Conservation (phyloP, 2,113 vertebrate genomes). For the Tricholaema leucomelas region DNA sequence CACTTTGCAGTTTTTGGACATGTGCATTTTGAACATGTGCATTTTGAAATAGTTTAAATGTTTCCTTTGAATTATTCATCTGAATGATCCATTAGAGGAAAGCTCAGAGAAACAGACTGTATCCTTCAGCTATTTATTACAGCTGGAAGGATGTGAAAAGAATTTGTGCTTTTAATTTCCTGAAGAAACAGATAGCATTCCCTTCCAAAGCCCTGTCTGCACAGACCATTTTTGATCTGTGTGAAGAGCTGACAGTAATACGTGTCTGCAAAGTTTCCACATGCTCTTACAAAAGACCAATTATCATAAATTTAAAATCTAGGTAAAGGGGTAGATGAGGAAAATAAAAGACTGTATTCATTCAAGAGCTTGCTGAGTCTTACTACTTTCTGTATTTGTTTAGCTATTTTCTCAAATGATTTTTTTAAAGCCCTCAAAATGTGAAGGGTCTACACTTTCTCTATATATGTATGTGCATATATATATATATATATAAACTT, state of each 20-base stretch:
- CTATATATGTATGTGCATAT: background rate
- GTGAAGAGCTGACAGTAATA: conserved; percentile 26
- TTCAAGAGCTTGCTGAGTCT: background rate
- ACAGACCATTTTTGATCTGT: conserved; percentile 31
- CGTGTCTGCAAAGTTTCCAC: conserved; percentile 7
- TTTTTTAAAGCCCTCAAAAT: background rate
- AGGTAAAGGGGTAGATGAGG: background rate
- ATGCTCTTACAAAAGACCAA: background rate
- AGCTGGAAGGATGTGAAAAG: conserved; percentile 44
- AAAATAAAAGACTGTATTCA: background rate
- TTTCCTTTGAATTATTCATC: conserved; percentile 50
- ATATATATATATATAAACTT: background rate
- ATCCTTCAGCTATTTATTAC: conserved; percentile 59
- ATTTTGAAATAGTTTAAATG: conserved; percentile 45
- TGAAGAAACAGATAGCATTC: conserved; percentile 41
- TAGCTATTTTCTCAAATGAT: background rate
- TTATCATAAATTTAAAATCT: conserved; percentile 35
- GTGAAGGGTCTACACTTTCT: background rate
- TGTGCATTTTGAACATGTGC: background rate
- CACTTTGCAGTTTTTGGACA: background rate
- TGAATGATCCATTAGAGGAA: conserved; percentile 36
- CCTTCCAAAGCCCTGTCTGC: conserved; percentile 49
- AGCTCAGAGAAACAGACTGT: conserved; percentile 24
- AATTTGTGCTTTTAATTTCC: conserved; percentile 59
- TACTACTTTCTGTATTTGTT: background rate